phyloP scores from a whole-genome alignment of 35 echinoderm and acorn worm species.

The Diadema setosum region DNA sequence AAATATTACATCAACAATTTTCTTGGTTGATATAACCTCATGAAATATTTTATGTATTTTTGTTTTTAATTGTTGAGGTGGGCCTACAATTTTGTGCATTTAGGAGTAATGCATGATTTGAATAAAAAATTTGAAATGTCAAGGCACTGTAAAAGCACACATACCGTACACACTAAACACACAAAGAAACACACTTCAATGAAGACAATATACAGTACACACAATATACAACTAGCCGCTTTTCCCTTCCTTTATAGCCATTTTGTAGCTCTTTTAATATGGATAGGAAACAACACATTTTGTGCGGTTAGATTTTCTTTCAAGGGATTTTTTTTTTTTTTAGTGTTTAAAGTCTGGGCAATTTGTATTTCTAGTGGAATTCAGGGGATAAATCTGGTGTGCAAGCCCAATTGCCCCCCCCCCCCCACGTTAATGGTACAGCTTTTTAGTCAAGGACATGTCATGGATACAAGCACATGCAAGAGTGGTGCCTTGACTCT shows the following conservation, averaged over 20 bases:
- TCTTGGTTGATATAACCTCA: neutral
- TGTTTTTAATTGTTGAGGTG: neutral
- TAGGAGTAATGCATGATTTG: neutral
- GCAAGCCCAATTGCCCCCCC: too few species aligned
- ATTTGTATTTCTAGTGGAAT: too few species aligned
- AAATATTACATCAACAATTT: neutral
- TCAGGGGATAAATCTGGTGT: too few species aligned
- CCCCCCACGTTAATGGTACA: too few species aligned
- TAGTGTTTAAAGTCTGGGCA: too few species aligned
- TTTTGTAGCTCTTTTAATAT: neutral
- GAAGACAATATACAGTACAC: neutral
- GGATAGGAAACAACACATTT: neutral
- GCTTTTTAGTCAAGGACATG: too few species aligned
- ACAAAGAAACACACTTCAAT: neutral
- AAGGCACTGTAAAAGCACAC: neutral
- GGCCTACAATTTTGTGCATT: neutral
- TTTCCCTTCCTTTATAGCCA: neutral
- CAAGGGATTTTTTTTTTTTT: too few species aligned
- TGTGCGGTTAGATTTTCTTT: neutral
- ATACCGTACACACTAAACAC: neutral
- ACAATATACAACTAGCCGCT: neutral
- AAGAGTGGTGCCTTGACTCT: too few species aligned
- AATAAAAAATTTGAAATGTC: neutral
- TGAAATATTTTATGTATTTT: neutral
- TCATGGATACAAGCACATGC: too few species aligned